These are phyloP conservation scores for Conops quadrifasciatus DNA, from an alignment of 2,888 invertebrate species.

Conservation along the genomic window DNA sequence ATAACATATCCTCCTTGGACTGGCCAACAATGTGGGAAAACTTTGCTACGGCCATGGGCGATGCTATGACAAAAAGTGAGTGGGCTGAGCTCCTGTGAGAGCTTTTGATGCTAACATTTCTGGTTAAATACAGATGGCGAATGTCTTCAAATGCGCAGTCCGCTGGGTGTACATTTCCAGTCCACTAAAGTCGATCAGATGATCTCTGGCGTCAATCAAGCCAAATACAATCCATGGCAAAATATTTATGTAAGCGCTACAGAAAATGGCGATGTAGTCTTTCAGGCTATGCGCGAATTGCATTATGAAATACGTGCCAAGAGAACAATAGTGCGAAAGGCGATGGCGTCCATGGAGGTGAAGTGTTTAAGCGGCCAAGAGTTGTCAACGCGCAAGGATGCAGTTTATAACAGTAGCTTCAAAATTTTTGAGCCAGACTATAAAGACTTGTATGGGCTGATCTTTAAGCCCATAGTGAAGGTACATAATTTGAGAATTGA, in stretches of 20 bases:
- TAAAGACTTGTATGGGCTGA: constrained; percentile 55
- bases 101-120: background rate
- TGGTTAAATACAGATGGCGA: constrained; percentile 41
- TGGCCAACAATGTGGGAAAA: constrained; percentile 62
- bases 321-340: constrained; percentile 3
- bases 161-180: constrained; percentile 44
- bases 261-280: constrained; percentile 57
- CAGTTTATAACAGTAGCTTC: constrained; percentile 26
- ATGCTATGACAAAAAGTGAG: constrained; percentile 52
- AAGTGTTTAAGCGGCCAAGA: constrained; percentile 44
- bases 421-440: constrained; percentile 46
- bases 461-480: constrained; percentile 49
- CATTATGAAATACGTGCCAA: constrained; percentile 44
- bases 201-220: constrained; percentile 46
- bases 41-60: constrained; percentile 47
- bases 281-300: constrained; percentile 49
- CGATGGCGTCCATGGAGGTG: constrained; percentile 47
- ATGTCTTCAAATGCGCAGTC: constrained; percentile 42
- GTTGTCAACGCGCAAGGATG: constrained; percentile 7
- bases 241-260: constrained; percentile 47
- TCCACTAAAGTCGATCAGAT: constrained; percentile 46
- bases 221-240: constrained; percentile 51
- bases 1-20: constrained; percentile 46
- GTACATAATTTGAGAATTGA: constrained; percentile 36
- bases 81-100: constrained; percentile 1